Percentiles rank a stretch among this genome's conserved stretches.
These are phyloP conservation scores for Artibeus jamaicensis DNA, from an alignment of 2,797 vertebrate genomes.

Conservation along the genomic window DNA sequence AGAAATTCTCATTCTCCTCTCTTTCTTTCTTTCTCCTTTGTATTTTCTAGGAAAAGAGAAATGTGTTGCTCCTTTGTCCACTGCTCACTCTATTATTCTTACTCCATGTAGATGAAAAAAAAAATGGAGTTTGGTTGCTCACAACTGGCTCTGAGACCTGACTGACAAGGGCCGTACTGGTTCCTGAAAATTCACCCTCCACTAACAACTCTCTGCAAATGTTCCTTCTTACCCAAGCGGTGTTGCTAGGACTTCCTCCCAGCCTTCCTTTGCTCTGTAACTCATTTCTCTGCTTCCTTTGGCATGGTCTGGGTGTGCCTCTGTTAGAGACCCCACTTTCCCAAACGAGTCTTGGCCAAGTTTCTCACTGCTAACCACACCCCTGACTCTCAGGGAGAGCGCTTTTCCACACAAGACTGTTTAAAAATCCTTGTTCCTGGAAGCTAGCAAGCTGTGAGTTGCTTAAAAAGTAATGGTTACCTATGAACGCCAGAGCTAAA, in stretches of 20 bases:
- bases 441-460: slow-evolving; percentile 39
- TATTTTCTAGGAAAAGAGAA: neutral
- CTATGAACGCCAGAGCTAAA: slow-evolving; percentile 40
- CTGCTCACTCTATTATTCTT: neutral
- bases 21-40: neutral
- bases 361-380: slow-evolving; percentile 44
- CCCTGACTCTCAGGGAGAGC: neutral
- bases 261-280: neutral
- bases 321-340: slow-evolving; percentile 3
- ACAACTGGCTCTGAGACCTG: neutral
- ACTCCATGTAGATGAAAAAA: neutral
- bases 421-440: slow-evolving; percentile 49
- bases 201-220: neutral
- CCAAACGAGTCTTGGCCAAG: slow-evolving; percentile 28
- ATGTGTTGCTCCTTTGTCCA: neutral
- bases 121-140: neutral
- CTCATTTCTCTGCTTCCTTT: neutral
- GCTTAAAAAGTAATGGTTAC: slow-evolving; percentile 45
- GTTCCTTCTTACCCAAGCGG: neutral
- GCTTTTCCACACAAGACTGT: slow-evolving; percentile 43
- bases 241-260: neutral
- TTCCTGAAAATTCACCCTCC: neutral
- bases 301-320: neutral
- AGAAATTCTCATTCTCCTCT: neutral
- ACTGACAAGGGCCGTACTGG: neutral